Base-by-base conservation (phyloP, 2,888 invertebrate species). In the Ecdyonurus torrentis region DNA sequence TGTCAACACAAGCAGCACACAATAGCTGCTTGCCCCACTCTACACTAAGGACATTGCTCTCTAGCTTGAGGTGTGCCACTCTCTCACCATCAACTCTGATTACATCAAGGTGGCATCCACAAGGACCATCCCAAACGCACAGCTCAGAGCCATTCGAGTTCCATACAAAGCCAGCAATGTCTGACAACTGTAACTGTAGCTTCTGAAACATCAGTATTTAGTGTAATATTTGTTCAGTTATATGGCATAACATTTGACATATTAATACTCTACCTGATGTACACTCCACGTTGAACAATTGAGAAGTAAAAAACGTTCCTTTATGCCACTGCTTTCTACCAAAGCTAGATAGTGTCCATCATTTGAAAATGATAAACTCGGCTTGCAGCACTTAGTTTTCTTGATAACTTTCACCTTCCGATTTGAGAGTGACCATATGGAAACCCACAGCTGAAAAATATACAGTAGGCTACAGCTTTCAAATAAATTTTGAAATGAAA, bases 391-490 rank as follows among this genome's bases (percentile, higher is more conserved):
- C 64, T 75, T 71, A 3, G 24, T 5, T n/a, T 61, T 23, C 2
- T 61, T 25, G 63, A 77, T 76, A 67, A 76, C 76, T 0, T 74
- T 74, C 5, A 77, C 74, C 59, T 72, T 71, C 67, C 75, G 75
- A 63, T 72, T 73, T 10, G 74, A 68, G 10, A 77, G 68, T 1
- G 77, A 77, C 77, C 77, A 77, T 1, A 77, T 73, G 2, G 77
- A 76, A 23, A 77, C 71, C 20, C 75, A 70, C 58, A 76, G 65
- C 73, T 76, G 70, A 25, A 66, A 63, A 20, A 60, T 37, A 63
- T 58, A n/a, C n/a, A n/a, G n/a, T n/a, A n/a, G n/a, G n/a, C n/a
- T n/a, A n/a, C n/a, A n/a, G n/a, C n/a, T n/a, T n/a, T n/a, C n/a
- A n/a, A n/a, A n/a, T n/a, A n/a, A n/a, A n/a, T n/a, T n/a, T n/a